Base-by-base conservation (phyloP, 2,888 invertebrate species). In the Acrobasis repandana region DNA sequence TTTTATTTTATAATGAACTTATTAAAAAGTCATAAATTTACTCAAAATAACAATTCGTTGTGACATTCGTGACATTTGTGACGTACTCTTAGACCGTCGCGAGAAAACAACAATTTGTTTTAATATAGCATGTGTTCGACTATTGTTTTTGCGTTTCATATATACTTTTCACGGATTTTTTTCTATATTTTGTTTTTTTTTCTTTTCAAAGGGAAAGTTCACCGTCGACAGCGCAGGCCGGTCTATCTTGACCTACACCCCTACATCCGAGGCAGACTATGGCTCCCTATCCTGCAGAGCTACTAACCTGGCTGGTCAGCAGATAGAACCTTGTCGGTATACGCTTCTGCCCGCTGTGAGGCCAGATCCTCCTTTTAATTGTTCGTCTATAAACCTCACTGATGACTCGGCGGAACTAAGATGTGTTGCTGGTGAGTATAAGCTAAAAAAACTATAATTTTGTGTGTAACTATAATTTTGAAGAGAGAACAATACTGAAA, bases 281-380 rank as follows among this genome's bases (percentile, higher is more conserved):
- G 96, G 96, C 4, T 94, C 95, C 0, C 91, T 96, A 14, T 93
- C 95, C 63, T 97, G 96, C 80, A 94, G 95, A 91, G 96, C 96
- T 2, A 94, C 93, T 56, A 96, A 96, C 80, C 85, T 93, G 0
- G 95, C 95, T 0, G 96, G 96, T 0, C 93, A 94, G 65, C 96
- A 96, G 79, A 86, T 92, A 63, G 95, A 95, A 68, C 95, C 96
- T 0, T 96, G 96, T 82, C 93, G 95, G 61, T 96, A 95, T 83
- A 95, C 95, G 67, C 93, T 96, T 60, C 94, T 96, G 63, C 95
- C 95, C 0, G 96, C 96, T 77, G 96, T 96, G 11, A 95, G 95
- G 72, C 97, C 96, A 0, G 96, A 97, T 71, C 93, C 96, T 1
- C 95, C 96, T 0, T 94, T 93, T 76, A 96, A 96, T 83, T 97